Conservation (phyloP, 2,113 vertebrate species). For the Peromyscus californicus region DNA sequence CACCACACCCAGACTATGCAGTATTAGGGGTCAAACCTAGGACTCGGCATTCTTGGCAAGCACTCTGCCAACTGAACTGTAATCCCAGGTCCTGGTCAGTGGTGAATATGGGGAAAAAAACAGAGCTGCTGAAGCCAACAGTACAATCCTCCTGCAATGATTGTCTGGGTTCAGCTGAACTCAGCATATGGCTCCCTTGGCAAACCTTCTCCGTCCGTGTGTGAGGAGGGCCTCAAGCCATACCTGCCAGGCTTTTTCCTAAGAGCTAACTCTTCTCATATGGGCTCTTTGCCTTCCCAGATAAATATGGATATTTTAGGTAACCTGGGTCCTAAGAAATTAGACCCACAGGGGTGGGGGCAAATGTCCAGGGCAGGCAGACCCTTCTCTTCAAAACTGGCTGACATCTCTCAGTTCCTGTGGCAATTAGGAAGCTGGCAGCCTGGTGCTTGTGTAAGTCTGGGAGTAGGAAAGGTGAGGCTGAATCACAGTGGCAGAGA, state of each 20-base stretch:
- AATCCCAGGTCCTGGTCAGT: neutral
- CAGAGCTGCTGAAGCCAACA: neutral
- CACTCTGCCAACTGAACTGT: neutral
- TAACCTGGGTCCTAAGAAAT: constrained; percentile 29
- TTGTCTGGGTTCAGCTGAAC: constrained; percentile 1
- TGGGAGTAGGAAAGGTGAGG: constrained; percentile 15
- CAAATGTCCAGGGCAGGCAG: constrained; percentile 42
- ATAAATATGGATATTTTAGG: neutral
- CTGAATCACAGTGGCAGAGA: neutral
- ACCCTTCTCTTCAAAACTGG: neutral
- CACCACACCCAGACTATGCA: neutral
- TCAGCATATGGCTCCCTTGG: neutral
- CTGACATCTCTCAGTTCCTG: constrained; percentile 7
- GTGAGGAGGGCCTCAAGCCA: neutral
- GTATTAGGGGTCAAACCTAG: neutral
- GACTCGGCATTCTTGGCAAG: neutral
- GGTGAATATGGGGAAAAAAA: neutral
- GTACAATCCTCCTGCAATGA: neutral
- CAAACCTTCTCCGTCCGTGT: neutral
- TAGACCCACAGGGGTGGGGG: neutral
- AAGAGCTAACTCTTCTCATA: constrained; percentile 5
- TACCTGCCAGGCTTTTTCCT: neutral
- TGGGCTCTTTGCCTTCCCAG: neutral
- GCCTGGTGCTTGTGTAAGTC: neutral
- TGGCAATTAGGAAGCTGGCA: neutral